Conservation (phyloP, 1,140 invertebrate species). For the Apolygus lucorum region DNA sequence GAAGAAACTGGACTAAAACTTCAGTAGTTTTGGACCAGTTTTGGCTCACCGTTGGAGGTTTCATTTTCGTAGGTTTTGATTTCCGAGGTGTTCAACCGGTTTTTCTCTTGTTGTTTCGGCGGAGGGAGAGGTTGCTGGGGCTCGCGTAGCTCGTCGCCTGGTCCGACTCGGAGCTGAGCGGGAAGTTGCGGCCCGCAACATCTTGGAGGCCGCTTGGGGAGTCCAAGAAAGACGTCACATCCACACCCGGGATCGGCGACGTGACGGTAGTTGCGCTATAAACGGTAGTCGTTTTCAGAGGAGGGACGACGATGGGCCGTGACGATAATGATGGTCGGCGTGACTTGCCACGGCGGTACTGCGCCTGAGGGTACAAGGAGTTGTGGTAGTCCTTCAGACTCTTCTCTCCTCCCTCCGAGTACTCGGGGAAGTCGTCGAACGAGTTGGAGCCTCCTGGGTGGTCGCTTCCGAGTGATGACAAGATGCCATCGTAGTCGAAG, state of each 20-base stretch:
- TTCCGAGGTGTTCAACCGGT: too few species aligned
- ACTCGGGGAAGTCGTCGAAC: background rate
- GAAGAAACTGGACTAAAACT: too few species aligned
- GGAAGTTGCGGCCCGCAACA: background rate
- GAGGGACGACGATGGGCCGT: background rate
- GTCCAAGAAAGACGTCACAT: background rate
- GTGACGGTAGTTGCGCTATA: background rate
- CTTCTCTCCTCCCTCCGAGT: background rate
- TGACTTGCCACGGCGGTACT: too few species aligned
- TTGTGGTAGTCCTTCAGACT: background rate
- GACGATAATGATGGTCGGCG: too few species aligned
- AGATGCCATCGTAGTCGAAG: background rate
- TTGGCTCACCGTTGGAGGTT: too few species aligned
- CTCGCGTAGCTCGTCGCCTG: background rate
- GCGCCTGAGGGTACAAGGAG: background rate
- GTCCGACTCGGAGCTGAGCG: background rate
- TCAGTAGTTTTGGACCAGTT: too few species aligned
- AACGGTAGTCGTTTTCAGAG: background rate
- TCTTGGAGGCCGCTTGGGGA: background rate
- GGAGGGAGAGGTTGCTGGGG: background rate
- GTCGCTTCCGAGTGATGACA: background rate
- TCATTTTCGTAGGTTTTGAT: too few species aligned
- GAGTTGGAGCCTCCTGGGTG: background rate
- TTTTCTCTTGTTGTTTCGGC: background rate
- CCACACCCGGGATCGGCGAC: background rate